Evolutionary conservation across 1,140 invertebrate species (phyloP).

Genomic region (Drosophila ercepeae): DNA sequence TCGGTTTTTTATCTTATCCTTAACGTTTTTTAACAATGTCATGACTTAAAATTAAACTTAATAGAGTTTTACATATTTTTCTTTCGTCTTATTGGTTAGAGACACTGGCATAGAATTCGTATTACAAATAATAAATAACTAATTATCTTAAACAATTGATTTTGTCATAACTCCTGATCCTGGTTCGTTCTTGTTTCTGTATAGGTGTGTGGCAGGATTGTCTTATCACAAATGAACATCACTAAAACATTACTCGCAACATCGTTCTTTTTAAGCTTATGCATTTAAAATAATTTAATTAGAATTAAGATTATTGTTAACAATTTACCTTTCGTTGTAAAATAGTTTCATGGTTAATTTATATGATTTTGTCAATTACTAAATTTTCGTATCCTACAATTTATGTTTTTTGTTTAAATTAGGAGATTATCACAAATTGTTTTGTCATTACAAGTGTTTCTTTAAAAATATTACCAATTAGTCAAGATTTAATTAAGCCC

Average conservation of each 20-base stretch:
- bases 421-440: slow-evolving; percentile 79
- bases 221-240: slow-evolving; percentile 77
- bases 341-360: no score
- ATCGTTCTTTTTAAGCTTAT: slow-evolving; percentile 52
- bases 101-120: slow-evolving; percentile 73
- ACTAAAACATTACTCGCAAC: slow-evolving; percentile 32
- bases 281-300: slow-evolving; percentile 74
- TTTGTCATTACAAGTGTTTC: slow-evolving; percentile 53
- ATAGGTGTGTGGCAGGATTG: slow-evolving; percentile 53
- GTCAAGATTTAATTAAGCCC: slow-evolving; percentile 43
- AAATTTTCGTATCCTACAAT: slow-evolving; percentile 30
- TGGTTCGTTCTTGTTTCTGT: slow-evolving; percentile 18
- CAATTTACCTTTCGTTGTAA: slow-evolving; percentile 26
- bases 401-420: slow-evolving; percentile 59
- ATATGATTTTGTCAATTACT: slow-evolving; percentile 58
- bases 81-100: slow-evolving; percentile 43
- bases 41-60: slow-evolving; percentile 52
- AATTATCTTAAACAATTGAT: slow-evolving; percentile 29
- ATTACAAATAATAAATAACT: slow-evolving; percentile 45
- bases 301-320: slow-evolving; percentile 48
- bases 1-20: slow-evolving; percentile 12
- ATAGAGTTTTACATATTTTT: slow-evolving; percentile 31
- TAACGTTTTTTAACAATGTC: slow-evolving; percentile 44
- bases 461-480: slow-evolving; percentile 33
- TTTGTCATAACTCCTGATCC: slow-evolving; percentile 13